phyloP scores from a whole-genome alignment of 2,888 invertebrate species.

The Eurytoma californica region DNA sequence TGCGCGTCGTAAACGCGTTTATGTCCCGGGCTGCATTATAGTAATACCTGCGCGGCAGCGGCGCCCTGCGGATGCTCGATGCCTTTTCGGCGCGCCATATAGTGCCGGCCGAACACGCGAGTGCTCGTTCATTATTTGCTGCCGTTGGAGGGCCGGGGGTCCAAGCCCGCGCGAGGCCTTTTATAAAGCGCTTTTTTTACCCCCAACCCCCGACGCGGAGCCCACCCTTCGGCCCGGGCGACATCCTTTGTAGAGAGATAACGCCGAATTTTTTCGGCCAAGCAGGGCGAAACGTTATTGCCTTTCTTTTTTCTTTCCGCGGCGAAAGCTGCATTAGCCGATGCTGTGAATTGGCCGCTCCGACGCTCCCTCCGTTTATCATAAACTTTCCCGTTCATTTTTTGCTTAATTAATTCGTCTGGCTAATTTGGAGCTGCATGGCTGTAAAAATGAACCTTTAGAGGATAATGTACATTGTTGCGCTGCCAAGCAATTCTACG shows the following conservation, averaged over 20 bases:
- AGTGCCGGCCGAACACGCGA: conserved; percentile 5
- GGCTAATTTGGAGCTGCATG: too few relatives aligned
- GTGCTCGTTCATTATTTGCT: conserved; percentile 51
- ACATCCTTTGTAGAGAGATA: conserved; percentile 33
- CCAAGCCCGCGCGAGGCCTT: conserved; percentile 10
- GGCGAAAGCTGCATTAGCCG: not conserved
- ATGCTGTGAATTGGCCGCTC: too few relatives aligned
- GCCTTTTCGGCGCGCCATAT: conserved; percentile 60
- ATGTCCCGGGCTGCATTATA: conserved; percentile 74
- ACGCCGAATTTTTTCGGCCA: conserved; percentile 15
- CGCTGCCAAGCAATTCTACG: too few relatives aligned
- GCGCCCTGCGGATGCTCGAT: conserved; percentile 67
- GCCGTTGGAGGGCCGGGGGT: conserved; percentile 27
- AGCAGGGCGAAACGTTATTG: conserved; percentile 15
- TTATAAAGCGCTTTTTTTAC: conserved; percentile 41
- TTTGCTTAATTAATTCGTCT: too few relatives aligned
- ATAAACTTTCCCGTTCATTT: too few relatives aligned
- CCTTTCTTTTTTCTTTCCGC: not conserved
- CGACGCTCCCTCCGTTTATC: too few relatives aligned
- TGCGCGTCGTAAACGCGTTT: conserved; percentile 75
- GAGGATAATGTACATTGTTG: too few relatives aligned
- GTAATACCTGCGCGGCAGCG: conserved; percentile 70
- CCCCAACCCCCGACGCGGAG: not conserved
- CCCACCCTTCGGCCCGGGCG: not conserved
- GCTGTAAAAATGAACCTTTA: too few relatives aligned